Base-by-base conservation (phyloP, 2,888 invertebrate species). In the Malacosoma neustria region DNA sequence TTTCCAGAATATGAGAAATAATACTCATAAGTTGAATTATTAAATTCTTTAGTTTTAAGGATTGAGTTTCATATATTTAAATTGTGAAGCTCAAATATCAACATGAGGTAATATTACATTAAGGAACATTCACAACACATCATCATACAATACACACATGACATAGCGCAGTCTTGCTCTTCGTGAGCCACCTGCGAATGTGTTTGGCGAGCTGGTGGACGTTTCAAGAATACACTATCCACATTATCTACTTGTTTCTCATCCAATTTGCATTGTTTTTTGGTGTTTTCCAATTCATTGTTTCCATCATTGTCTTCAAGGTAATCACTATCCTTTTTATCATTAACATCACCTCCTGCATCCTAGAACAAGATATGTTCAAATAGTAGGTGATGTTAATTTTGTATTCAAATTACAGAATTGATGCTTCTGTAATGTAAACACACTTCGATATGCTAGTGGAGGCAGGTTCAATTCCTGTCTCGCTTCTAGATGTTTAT, bases 81-180 rank as follows among this genome's bases (percentile, higher is more conserved):
- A n/a, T n/a, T n/a, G n/a, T n/a, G n/a, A n/a, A n/a, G n/a, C n/a
- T n/a, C n/a, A n/a, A n/a, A n/a, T n/a, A n/a, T n/a, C n/a, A n/a
- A n/a, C n/a, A n/a, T n/a, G n/a, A n/a, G n/a, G n/a, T n/a, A n/a
- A n/a, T n/a, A 41, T 71, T 71, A 84, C 76, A 77, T 75, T 29
- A 84, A 54, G 39, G 87, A 82, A 68, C 91, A 91, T 52, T 90
- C 89, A 70, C 90, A 90, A 55, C 90, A 90, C 58, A 89, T 88
- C 51, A 90, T 72, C 1, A 89, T 86, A 49, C 88, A 89, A 53
- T 89, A 90, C 11, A 90, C 72, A 53, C 91, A 91, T 56, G 88
- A 87, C 9, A 90, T 82, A 37, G 87, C 81, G 51, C 90, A 90
- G 35, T 80, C 81, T 43, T 89, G 88, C 11, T 89, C 88, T 41